phyloP scores from a whole-genome alignment of 2,888 invertebrate species.

The Willowsia nigromaculata region DNA sequence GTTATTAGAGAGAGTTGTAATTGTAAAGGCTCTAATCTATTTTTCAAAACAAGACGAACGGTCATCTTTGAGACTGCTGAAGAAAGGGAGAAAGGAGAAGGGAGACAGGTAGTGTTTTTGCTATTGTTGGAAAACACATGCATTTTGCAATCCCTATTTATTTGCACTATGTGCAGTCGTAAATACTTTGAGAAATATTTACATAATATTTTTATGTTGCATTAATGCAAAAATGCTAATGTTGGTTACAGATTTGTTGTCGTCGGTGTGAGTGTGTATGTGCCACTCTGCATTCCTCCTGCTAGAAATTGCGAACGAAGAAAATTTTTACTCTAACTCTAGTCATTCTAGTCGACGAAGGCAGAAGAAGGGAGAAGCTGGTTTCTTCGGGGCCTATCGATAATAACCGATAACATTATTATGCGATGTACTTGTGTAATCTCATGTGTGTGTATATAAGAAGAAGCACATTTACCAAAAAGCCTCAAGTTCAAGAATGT shows the following conservation, averaged over 20 bases:
- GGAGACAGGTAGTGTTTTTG: background rate
- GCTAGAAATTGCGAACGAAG: background rate
- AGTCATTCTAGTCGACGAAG: slow-evolving; percentile 12
- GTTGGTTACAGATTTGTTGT: slow-evolving; percentile 10
- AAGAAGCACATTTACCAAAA: background rate
- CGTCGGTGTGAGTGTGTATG: background rate
- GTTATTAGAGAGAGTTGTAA: background rate
- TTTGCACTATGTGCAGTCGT: background rate
- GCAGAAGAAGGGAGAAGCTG: slow-evolving; percentile 34
- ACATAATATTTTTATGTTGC: slow-evolving; percentile 27
- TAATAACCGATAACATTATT: slow-evolving; percentile 47
- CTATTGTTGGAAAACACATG: background rate
- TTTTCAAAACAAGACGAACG: background rate
- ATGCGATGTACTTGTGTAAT: background rate
- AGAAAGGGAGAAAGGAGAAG: background rate
- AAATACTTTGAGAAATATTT: slow-evolving; percentile 3
- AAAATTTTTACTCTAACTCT: slow-evolving; percentile 10
- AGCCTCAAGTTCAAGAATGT: slow-evolving; percentile 41
- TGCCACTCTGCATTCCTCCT: background rate
- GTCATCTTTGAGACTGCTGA: background rate
- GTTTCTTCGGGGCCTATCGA: slow-evolving; percentile 43
- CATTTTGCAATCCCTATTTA: background rate
- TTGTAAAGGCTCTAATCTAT: background rate
- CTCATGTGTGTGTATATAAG: background rate
- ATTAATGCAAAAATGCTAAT: slow-evolving; percentile 32